Conservation (phyloP, 2,797 vertebrate genomes). For the Anableps anableps region DNA sequence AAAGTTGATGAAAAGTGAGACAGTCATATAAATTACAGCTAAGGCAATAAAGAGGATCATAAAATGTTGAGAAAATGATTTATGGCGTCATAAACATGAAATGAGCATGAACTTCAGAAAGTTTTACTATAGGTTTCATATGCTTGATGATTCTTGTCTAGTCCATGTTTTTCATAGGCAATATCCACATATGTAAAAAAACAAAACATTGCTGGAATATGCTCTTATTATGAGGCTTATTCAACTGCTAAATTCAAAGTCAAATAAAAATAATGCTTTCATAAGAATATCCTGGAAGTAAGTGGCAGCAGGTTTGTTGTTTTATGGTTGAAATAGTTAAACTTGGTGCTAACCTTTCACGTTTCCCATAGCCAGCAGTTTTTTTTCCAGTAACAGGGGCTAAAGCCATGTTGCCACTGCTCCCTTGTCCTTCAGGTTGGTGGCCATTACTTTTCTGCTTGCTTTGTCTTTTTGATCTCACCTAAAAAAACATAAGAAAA, state of each 20-base stretch:
- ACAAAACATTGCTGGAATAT: background rate
- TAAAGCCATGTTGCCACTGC: background rate
- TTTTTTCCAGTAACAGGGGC: conserved; percentile 33
- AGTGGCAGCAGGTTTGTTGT: conserved; percentile 7
- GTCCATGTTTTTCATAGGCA: background rate
- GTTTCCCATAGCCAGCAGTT: conserved; percentile 32
- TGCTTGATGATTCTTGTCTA: background rate
- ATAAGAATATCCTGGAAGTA: background rate
- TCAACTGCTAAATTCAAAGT: background rate
- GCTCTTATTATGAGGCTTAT: background rate
- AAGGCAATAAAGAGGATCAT: background rate
- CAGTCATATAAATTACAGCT: conserved; percentile 1
- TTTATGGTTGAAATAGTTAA: conserved; percentile 14
- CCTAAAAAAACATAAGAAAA: conserved; percentile 34
- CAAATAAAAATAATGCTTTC: conserved; percentile 13
- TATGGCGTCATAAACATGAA: background rate
- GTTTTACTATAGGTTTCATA: background rate
- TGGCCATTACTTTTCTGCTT: conserved; percentile 55
- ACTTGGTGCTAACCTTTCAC: conserved; percentile 64
- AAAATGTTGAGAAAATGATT: conserved; percentile 11
- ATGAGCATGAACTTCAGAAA: background rate
- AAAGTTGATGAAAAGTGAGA: background rate
- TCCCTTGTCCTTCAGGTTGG: conserved; percentile 22
- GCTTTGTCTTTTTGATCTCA: conserved; percentile 57
- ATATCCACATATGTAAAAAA: background rate